These are phyloP conservation scores for Diadema setosum DNA, from an alignment of 35 echinoderm and acorn worm species.

Conservation along the genomic window DNA sequence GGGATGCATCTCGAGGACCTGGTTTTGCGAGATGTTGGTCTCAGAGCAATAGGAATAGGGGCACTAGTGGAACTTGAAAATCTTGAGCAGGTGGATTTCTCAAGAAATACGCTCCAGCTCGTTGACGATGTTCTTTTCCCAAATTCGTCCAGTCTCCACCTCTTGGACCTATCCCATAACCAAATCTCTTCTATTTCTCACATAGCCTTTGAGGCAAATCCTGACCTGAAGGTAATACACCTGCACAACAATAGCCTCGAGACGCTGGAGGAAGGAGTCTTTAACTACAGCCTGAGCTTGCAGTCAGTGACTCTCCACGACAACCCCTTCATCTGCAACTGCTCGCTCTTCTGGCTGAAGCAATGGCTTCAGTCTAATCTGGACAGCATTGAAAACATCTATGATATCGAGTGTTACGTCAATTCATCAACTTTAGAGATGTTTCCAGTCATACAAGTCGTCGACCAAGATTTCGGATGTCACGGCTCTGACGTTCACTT, in stretches of 20 bases:
- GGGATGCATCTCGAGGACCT: not conserved
- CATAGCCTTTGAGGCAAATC: not conserved
- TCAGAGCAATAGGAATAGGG: not conserved
- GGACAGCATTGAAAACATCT: not conserved
- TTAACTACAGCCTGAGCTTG: not conserved
- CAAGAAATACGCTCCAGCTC: not conserved
- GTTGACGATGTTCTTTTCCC: not conserved
- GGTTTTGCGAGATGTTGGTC: not conserved
- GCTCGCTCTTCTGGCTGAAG: constrained; percentile 5
- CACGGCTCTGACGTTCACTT: not conserved
- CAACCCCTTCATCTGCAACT: constrained; percentile 17
- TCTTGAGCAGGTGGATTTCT: not conserved
- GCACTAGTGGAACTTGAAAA: not conserved
- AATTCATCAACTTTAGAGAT: not conserved
- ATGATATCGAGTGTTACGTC: not conserved
- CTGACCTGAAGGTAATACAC: not conserved
- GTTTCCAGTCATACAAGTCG: not conserved
- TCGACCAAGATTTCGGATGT: constrained; percentile 1
- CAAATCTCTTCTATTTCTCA: not conserved
- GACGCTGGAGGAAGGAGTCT: not conserved
- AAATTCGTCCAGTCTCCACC: not conserved
- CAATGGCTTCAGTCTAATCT: constrained; percentile 4
- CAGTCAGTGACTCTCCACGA: not conserved
- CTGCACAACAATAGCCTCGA: not conserved
- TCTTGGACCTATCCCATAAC: not conserved